Evolutionary conservation across 1,140 invertebrate genomes (phyloP).

Genomic region (Carcinoscorpius rotundicauda): DNA sequence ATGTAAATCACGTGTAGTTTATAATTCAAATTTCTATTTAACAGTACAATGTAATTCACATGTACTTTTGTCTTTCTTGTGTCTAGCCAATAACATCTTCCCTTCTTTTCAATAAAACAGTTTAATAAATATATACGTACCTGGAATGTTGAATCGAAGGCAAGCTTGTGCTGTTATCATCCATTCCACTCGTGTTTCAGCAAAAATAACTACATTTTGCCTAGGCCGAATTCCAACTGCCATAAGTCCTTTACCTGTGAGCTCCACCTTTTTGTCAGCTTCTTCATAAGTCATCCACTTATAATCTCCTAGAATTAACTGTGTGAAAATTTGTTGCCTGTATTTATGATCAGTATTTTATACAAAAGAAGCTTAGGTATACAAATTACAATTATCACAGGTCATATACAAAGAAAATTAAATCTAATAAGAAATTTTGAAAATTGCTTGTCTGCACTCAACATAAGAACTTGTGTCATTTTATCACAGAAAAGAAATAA

Average conservation of each 20-base stretch:
- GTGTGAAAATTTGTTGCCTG: constrained; percentile 10
- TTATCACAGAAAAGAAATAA: too few species aligned
- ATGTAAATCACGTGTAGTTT: too few species aligned
- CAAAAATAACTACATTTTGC: constrained; percentile 80
- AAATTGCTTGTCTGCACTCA: not conserved
- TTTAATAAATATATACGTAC: constrained; percentile 6
- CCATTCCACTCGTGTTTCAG: constrained; percentile 95
- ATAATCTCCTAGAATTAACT: constrained; percentile 87
- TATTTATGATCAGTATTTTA: not conserved
- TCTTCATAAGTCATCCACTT: constrained; percentile 76
- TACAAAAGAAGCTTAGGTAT: not conserved
- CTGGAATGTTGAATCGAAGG: constrained; percentile 16
- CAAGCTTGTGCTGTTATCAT: constrained; percentile 71
- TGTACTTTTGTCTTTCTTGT: too few species aligned
- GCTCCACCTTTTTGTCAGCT: constrained; percentile 54
- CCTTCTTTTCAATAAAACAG: too few species aligned
- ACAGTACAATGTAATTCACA: too few species aligned
- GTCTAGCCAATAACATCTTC: too few species aligned
- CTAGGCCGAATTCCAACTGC: constrained; percentile 46
- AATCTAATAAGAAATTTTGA: constrained; percentile 29
- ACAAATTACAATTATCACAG: constrained; percentile 1
- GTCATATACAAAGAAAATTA: constrained; percentile 19
- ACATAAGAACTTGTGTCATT: not conserved
- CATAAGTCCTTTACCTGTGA: constrained; percentile 65
- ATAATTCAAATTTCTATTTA: too few species aligned